phyloP scores from a whole-genome alignment of 2,888 invertebrate genomes.

The Dryobotodes eremita region DNA sequence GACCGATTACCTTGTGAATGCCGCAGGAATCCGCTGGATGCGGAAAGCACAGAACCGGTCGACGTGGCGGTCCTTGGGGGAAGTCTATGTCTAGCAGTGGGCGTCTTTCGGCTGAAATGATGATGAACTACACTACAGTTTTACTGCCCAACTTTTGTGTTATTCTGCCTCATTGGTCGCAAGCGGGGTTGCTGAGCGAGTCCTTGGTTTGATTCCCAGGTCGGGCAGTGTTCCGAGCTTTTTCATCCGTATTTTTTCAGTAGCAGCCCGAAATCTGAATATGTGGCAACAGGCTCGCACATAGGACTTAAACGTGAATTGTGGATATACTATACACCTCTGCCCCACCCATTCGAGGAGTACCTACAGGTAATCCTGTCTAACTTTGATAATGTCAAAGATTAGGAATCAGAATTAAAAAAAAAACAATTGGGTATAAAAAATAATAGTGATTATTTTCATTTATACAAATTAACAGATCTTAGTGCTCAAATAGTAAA shows the following conservation, averaged over 20 bases:
- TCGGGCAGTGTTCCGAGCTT: neutral
- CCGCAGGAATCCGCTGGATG: no score
- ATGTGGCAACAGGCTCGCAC: neutral
- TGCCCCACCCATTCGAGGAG: no score
- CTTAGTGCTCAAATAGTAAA: constrained; percentile 89
- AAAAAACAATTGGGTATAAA: constrained; percentile 70
- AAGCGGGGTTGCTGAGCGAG: neutral
- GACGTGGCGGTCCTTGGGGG: no score
- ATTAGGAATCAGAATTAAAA: neutral
- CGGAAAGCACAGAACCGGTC: no score
- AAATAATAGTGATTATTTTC: constrained; percentile 84
- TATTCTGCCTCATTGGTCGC: neutral
- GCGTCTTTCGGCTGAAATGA: no score
- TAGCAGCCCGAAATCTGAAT: neutral
- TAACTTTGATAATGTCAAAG: neutral
- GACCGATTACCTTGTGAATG: no score
- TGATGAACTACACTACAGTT: no score
- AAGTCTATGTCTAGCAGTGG: no score
- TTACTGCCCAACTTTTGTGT: neutral
- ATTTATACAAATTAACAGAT: constrained; percentile 90
- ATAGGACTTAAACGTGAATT: neutral
- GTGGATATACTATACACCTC: neutral
- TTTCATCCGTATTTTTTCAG: neutral
- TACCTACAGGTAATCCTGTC: neutral
- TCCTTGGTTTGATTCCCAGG: neutral